Evolutionary conservation across 2,113 vertebrate species (phyloP).

Genomic region (Castor canadensis): DNA sequence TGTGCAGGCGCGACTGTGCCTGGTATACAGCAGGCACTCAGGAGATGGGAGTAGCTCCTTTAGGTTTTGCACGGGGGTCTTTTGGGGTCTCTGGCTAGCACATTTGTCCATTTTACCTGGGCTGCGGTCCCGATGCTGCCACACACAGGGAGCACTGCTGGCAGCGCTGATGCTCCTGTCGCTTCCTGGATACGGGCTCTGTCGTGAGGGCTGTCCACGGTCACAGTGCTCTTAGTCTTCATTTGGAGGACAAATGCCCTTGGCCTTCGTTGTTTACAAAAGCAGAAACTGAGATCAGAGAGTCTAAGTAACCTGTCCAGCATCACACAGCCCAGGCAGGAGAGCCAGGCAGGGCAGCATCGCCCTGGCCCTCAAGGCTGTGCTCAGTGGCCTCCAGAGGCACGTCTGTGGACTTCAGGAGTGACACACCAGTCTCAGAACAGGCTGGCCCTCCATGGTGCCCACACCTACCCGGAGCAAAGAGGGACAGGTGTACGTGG

Average conservation of each 20-base stretch:
- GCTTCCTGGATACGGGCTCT: background rate
- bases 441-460: background rate
- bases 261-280: background rate
- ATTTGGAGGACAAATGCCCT: background rate
- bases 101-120: too few relatives aligned
- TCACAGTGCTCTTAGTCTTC: background rate
- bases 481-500: background rate
- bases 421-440: background rate
- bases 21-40: background rate
- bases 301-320: too few relatives aligned
- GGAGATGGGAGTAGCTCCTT: background rate
- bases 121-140: too few relatives aligned
- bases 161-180: too few relatives aligned
- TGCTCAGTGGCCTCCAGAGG: background rate
- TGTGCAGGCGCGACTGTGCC: background rate
- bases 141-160: too few relatives aligned
- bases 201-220: background rate
- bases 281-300: background rate
- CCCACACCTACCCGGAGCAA: background rate
- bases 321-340: background rate
- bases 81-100: too few relatives aligned
- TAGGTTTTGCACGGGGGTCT: background rate
- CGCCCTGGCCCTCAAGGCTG: background rate
- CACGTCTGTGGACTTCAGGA: background rate
- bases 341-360: background rate